phyloP scores from a whole-genome alignment of 2,797 vertebrate species.

The Catharus ustulatus region DNA sequence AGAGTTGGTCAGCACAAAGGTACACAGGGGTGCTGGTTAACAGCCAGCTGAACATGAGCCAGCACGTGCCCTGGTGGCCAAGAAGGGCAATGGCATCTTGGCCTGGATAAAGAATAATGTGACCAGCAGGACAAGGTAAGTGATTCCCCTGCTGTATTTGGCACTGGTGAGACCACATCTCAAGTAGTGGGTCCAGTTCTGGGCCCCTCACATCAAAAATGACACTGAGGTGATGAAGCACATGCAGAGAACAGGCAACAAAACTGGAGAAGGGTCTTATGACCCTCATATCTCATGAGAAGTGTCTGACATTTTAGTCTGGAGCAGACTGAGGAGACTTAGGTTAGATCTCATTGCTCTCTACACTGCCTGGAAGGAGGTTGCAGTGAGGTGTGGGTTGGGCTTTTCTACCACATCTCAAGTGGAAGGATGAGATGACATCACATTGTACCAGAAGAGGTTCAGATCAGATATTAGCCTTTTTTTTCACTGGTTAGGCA shows the following conservation, averaged over 20 bases:
- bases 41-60: not conserved
- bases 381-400: accelerated
- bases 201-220: not conserved
- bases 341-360: not conserved
- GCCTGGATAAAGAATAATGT: not conserved
- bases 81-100: not conserved
- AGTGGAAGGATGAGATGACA: not conserved
- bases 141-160: not conserved
- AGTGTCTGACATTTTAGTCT: not conserved
- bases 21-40: accelerated
- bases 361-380: not conserved
- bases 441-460: accelerated
- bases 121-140: not conserved
- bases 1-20: not conserved
- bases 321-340: not conserved
- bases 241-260: not conserved
- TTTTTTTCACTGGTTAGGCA: not conserved
- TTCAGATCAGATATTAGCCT: not conserved
- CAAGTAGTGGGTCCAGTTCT: not conserved
- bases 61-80: not conserved
- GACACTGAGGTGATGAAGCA: too few relatives aligned
- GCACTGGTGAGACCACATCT: too few relatives aligned
- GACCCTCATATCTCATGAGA: not conserved
- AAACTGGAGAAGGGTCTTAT: not conserved
- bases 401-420: not conserved